These are phyloP conservation scores for Pagrus major DNA, from an alignment of 2,113 vertebrate genomes.

Conservation along the genomic window DNA sequence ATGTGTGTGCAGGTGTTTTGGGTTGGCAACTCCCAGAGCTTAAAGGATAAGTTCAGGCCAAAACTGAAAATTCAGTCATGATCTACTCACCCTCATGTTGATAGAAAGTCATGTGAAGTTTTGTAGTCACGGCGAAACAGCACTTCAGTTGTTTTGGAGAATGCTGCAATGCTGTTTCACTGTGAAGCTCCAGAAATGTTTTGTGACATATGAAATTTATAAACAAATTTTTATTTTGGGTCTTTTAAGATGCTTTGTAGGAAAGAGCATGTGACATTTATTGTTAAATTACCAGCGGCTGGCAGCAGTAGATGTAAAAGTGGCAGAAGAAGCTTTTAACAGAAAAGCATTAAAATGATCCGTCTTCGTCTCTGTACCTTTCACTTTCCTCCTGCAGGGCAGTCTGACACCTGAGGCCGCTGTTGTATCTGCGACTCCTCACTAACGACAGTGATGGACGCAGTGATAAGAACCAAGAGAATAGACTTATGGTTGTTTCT, in stretches of 20 bases:
- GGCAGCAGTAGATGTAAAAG: not conserved
- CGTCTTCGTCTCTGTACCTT: not conserved
- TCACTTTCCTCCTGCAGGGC: conserved; percentile 36
- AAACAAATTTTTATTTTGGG: too few relatives aligned
- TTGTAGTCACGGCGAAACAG: too few relatives aligned
- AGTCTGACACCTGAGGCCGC: not conserved
- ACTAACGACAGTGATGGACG: conserved; percentile 34
- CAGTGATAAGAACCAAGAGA: conserved; percentile 35
- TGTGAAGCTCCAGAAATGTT: too few relatives aligned
- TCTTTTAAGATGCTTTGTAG: conserved; percentile 1
- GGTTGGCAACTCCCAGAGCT: conserved; percentile 44
- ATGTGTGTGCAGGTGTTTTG: conserved; percentile 5
- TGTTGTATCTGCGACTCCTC: conserved; percentile 25
- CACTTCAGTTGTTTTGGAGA: too few relatives aligned
- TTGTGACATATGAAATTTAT: too few relatives aligned
- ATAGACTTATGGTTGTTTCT: not conserved
- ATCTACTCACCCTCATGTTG: too few relatives aligned
- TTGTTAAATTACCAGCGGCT: not conserved
- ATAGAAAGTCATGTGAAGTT: too few relatives aligned
- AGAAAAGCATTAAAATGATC: not conserved
- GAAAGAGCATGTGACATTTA: not conserved
- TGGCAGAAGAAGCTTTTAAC: not conserved
- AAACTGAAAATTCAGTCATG: too few relatives aligned
- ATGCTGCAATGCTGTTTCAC: too few relatives aligned
- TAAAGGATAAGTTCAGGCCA: too few relatives aligned